These are phyloP conservation scores for Cygnus olor DNA, from an alignment of 2,797 vertebrate species.

Conservation along the genomic window DNA sequence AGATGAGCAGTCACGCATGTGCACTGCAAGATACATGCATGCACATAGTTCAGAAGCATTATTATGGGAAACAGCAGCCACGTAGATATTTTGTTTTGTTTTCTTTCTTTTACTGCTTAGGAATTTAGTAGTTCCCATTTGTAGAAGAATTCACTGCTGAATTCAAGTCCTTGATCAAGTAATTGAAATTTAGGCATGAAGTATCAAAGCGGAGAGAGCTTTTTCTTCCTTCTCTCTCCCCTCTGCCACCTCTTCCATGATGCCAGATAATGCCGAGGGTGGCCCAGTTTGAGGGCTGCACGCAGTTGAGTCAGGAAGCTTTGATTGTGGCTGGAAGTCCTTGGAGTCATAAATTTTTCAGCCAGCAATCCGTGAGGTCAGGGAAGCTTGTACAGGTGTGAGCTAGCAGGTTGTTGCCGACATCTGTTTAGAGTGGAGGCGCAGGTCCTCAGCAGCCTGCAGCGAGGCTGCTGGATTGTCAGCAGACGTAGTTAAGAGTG, in stretches of 20 bases:
- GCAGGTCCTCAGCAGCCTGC: slow-evolving; percentile 72
- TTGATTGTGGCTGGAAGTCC: slow-evolving; percentile 83
- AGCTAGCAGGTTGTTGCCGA: slow-evolving; percentile 87
- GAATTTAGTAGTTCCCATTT: slow-evolving; percentile 36
- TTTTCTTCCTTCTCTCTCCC: not conserved
- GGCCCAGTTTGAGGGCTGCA: slow-evolving; percentile 21
- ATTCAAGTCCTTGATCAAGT: slow-evolving; percentile 75
- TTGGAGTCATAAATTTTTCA: slow-evolving; percentile 89
- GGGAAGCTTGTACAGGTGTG: slow-evolving; percentile 88
- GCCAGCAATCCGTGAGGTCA: slow-evolving; percentile 70
- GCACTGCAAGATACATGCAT: rapidly evolving
- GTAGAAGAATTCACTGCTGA: slow-evolving; percentile 63
- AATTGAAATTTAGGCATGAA: slow-evolving; percentile 64
- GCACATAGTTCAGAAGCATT: not conserved
- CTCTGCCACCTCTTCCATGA: not conserved
- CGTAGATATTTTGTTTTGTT: not conserved
- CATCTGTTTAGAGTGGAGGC: slow-evolving; percentile 88
- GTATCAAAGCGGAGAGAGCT: slow-evolving; percentile 73
- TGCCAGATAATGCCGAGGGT: slow-evolving; percentile 21
- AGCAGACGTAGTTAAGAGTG: slow-evolving; percentile 85
- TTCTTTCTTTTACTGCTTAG: not conserved
- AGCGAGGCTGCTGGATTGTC: slow-evolving; percentile 86
- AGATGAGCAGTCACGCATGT: rapidly evolving
- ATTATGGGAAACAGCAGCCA: not conserved
- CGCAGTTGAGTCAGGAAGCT: slow-evolving; percentile 56